Evolutionary conservation across 2,797 vertebrate species (phyloP), one percentile per base, ranked within the genome.

Genomic region (Phataginus tricuspis): DNA sequence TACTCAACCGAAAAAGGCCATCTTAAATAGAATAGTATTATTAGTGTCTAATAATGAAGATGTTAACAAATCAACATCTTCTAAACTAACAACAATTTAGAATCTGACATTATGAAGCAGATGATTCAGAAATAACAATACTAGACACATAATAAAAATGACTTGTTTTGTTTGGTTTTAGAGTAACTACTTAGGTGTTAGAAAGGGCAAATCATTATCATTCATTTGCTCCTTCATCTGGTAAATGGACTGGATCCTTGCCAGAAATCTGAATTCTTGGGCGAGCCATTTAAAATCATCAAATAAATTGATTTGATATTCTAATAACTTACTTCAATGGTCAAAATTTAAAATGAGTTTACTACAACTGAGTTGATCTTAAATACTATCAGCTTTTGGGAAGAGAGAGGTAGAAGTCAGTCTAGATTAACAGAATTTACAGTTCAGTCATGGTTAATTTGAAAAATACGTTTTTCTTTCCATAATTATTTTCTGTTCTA

Each of bases 141-240:
- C 71, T 78, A 68, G 59, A 49, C 49, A 97, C 84, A 37, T 86
- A 88, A 97, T 97, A 95, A 97, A 97, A 98, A 97, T 66, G 95
- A 86, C 78, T 97, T 97, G 93, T 91, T 77, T 80, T 77, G 79
- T 96, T 97, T 97, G 51, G 96, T 96, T 98, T 97, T 95, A 97
- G 97, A 97, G 88, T 96, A 96, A 96, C 82, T 92, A 79, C 75
- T 96, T 84, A 93, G 94, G 95, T 96, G 92, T 96, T 83, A 64
- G 11, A 31, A 97, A 96, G 95, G 91, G 88, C 53, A 92, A 31
- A 93, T 92, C 53, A 69, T 95, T 94, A 79, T 29, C 68, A 92
- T 93, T 96, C 64, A 90, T 80, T 97, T 61, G 87, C 91, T 95
- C 87, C 74, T 96, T 97, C 72, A 94, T 55, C 88, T 96, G 91